These are phyloP conservation scores for Eristalinus sepulchralis DNA, from an alignment of 2,888 invertebrate genomes.

Conservation along the genomic window DNA sequence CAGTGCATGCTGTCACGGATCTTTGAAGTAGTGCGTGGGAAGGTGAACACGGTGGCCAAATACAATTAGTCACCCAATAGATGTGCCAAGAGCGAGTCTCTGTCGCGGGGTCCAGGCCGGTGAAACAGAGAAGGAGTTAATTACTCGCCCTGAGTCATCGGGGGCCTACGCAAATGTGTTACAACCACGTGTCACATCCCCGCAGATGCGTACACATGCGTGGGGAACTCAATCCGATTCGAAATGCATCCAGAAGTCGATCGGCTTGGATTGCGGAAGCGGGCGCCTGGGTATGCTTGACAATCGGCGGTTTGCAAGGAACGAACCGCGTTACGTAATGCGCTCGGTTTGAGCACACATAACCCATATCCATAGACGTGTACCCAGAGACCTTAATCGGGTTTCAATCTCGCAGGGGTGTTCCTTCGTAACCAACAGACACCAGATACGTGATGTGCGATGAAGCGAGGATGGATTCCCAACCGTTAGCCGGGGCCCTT, in stretches of 20 bases:
- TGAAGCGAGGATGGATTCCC: slow-evolving; percentile 30
- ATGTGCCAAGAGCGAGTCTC: not conserved
- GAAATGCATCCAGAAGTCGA: slow-evolving; percentile 12
- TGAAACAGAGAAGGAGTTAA: slow-evolving; percentile 16
- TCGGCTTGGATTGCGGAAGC: slow-evolving; percentile 43
- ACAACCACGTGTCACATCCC: slow-evolving; percentile 32
- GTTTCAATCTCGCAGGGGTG: slow-evolving; percentile 14
- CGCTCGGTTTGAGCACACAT: not conserved
- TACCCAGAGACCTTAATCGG: slow-evolving; percentile 24
- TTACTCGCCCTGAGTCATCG: slow-evolving; percentile 25
- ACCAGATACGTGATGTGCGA: slow-evolving; percentile 4
- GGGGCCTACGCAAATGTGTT: slow-evolving; percentile 29
- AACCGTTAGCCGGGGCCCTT: slow-evolving; percentile 37
- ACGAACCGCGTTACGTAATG: slow-evolving; percentile 37
- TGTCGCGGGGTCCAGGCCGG: not conserved
- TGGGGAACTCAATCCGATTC: slow-evolving; percentile 32
- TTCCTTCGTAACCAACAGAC: not conserved
- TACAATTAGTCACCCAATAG: slow-evolving; percentile 47
- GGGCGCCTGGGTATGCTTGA: not conserved
- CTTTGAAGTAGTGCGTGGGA: slow-evolving; percentile 20
- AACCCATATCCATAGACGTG: slow-evolving; percentile 9
- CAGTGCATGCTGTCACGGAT: not conserved
- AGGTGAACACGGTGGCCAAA: slow-evolving; percentile 50
- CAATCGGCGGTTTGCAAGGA: not conserved
- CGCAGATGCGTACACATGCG: slow-evolving; percentile 21